A percentile compares a stretch with the other conserved stretches of the same genome.
Evolutionary conservation across 2,113 vertebrate genomes (phyloP).

Genomic region (Lucifuga dentata): DNA sequence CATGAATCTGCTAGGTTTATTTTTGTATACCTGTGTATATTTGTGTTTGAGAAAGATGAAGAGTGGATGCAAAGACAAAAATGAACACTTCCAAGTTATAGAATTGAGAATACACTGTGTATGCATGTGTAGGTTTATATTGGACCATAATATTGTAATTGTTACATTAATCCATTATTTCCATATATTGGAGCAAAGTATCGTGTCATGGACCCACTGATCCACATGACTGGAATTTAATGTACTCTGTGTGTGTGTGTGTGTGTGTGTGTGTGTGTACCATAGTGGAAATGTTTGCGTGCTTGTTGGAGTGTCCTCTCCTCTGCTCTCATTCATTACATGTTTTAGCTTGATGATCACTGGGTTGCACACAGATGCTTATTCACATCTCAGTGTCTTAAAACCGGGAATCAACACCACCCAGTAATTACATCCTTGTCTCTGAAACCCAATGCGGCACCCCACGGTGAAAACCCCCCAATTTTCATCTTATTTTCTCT

Average conservation of each 20-base stretch:
- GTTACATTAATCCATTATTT: slow-evolving; percentile 63
- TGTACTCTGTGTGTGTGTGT: slow-evolving; percentile 16
- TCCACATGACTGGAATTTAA: slow-evolving; percentile 50
- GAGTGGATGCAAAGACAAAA: slow-evolving; percentile 24
- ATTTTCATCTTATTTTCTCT: slow-evolving; percentile 7
- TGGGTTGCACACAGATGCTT: slow-evolving; percentile 20
- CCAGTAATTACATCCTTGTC: slow-evolving; percentile 47
- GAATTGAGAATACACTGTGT: slow-evolving; percentile 33
- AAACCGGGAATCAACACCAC: slow-evolving; percentile 31
- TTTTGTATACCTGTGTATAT: neutral
- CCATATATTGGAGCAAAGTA: slow-evolving; percentile 23
- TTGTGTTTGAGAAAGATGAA: neutral
- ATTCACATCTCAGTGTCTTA: slow-evolving; percentile 31
- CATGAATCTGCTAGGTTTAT: slow-evolving; percentile 25
- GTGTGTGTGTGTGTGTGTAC: no score
- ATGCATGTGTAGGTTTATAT: slow-evolving; percentile 15
- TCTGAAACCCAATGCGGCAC: slow-evolving; percentile 36
- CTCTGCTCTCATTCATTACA: slow-evolving; percentile 2
- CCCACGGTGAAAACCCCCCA: slow-evolving; percentile 18
- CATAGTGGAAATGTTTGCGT: no score
- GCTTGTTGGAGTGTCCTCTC: neutral
- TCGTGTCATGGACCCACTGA: slow-evolving; percentile 40
- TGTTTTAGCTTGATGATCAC: slow-evolving; percentile 32
- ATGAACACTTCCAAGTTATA: slow-evolving; percentile 11
- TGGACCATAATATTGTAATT: slow-evolving; percentile 52